Base-by-base conservation (phyloP, 2,113 vertebrate genomes). In the Gopherus evgoodei region DNA sequence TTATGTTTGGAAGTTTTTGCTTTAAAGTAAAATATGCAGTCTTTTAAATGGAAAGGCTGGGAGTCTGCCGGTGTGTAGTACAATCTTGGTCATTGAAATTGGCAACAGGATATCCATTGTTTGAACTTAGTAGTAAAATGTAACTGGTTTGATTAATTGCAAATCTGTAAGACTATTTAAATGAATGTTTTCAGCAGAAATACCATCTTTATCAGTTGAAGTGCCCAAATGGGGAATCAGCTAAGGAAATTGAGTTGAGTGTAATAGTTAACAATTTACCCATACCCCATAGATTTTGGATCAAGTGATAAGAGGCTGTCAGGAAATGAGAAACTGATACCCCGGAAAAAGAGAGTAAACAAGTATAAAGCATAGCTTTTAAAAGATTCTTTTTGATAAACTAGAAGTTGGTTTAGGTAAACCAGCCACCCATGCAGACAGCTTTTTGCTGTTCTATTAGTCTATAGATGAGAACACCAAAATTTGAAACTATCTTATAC, bases 301-400 rank as follows among this genome's bases (percentile, higher is more conserved):
- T 97, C 95, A 95, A 94, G 93, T 94, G 95, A 97, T 96, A 93
- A 97, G 95, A 97, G 95, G 84, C 91, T 93, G 88, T 86, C 93
- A 96, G 97, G 95, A 98, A 97, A 97, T 96, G 95, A 96, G 97
- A 93, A 96, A 95, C 44, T 96, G 95, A 95, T 96, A 89, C 83
- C 92, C 94, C 76, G 75, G 91, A 62, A 49, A 49, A 83, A 95
- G 84, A 93, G 82, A 90, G 90, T 96, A 96, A 95, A 96, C 91
- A 95, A 90, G 86, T 91, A 91, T 94, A 92, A 91, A 96, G 80
- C 53, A 87, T 89, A 89, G 95, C 93, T 91, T 96, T 97, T 95
- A 94, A 92, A 95, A 94, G 94, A 91, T 86, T 53, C 10, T 75
- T 31, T 94, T 97, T 96, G 93, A 97, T 97, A 95, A 95, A 96